phyloP scores from a whole-genome alignment of 2,888 invertebrate genomes.

The Graphium colonna region DNA sequence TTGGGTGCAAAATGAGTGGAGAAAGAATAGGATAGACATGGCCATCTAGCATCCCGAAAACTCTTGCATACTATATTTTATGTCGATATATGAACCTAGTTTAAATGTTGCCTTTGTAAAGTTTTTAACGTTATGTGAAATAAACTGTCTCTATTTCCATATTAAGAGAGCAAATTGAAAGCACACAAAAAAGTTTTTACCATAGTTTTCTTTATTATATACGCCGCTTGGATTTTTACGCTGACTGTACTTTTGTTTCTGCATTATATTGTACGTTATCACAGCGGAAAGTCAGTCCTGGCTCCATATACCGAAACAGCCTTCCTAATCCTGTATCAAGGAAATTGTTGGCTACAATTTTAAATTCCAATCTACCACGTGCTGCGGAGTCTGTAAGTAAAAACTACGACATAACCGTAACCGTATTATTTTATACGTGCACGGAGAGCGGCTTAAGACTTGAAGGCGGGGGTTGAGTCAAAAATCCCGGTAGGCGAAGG shows the following conservation, averaged over 20 bases:
- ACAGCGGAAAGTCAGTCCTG: not conserved
- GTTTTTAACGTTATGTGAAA: too few species aligned
- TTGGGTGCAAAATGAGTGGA: too few species aligned
- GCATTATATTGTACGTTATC: not conserved
- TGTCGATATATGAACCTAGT: too few species aligned
- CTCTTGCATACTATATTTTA: too few species aligned
- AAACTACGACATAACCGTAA: not conserved
- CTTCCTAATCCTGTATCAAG: not conserved
- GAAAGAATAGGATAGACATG: too few species aligned
- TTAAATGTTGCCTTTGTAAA: too few species aligned
- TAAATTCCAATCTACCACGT: not conserved
- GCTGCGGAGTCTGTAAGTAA: not conserved
- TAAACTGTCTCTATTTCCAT: too few species aligned
- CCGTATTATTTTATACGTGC: not conserved
- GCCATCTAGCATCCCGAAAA: too few species aligned
- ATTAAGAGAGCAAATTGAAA: too few species aligned
- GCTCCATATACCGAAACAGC: not conserved
- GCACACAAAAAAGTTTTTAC: too few species aligned
- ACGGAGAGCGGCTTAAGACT: not conserved
- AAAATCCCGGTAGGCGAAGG: constrained; percentile 5
- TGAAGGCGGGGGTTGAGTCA: constrained; percentile 1
- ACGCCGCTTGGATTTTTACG: too few species aligned
- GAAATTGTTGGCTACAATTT: not conserved
- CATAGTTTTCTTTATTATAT: too few species aligned
- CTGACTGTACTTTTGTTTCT: not conserved